Percentiles rank a stretch among this genome's conserved stretches.
Evolutionary conservation across 2,888 invertebrate genomes (phyloP).

Genomic region (Stramonita haemastoma): DNA sequence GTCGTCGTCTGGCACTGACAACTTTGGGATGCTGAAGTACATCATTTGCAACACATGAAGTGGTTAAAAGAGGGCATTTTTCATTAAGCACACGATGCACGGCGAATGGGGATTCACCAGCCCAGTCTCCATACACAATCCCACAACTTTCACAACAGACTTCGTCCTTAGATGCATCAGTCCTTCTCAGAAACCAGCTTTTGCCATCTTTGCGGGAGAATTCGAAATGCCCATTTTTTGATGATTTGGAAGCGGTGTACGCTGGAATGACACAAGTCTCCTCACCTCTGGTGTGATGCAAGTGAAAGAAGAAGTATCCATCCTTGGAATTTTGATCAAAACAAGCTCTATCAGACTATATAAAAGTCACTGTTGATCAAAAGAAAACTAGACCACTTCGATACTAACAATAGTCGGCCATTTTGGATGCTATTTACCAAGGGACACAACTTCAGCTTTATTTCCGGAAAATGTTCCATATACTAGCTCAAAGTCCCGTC

Average conservation of each 20-base stretch:
- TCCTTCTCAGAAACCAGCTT: slow-evolving; percentile 44
- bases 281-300: slow-evolving; percentile 29
- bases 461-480: not conserved
- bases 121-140: slow-evolving; percentile 38
- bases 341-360: no score
- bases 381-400: not conserved
- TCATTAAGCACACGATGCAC: slow-evolving; percentile 44
- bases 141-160: slow-evolving; percentile 46
- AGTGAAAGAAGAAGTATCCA: not conserved
- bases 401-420: not conserved
- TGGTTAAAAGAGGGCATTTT: slow-evolving; percentile 44
- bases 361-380: not conserved
- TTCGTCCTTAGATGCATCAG: slow-evolving; percentile 29
- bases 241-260: slow-evolving; percentile 36
- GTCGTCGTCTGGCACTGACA: not conserved
- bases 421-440: slow-evolving; percentile 16
- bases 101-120: slow-evolving; percentile 44
- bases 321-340: not conserved
- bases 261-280: not conserved
- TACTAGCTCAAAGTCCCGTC: not conserved
- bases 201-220: slow-evolving; percentile 45
- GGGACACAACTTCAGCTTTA: not conserved
- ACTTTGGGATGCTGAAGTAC: slow-evolving; percentile 2
- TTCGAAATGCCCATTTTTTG: slow-evolving; percentile 40
- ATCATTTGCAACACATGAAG: slow-evolving; percentile 21